Evolutionary conservation across 2,113 vertebrate genomes (phyloP).

Genomic region (Oreochromis niloticus): DNA sequence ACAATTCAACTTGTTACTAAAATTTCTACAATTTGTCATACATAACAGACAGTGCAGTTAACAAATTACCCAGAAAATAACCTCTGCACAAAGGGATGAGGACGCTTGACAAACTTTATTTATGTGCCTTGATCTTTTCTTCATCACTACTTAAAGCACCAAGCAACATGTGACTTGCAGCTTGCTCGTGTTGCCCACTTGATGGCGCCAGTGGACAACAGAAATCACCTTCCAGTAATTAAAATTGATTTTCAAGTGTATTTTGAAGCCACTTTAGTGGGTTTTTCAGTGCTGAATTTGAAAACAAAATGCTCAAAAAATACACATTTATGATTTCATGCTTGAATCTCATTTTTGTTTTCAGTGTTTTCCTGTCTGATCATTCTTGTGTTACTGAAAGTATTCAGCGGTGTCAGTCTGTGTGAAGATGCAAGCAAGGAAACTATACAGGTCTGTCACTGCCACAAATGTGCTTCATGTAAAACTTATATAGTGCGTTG

Average conservation of each 20-base stretch:
- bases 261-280: not conserved
- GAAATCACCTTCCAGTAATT: not conserved
- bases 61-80: not conserved
- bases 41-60: too few species aligned
- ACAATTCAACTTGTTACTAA: not conserved
- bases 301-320: not conserved
- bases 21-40: too few species aligned
- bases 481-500: not conserved
- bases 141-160: not conserved
- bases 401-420: not conserved
- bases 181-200: not conserved
- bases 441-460: not conserved
- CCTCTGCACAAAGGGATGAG: not conserved
- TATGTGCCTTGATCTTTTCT: not conserved
- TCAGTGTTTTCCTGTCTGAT: not conserved
- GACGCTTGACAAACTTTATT: not conserved
- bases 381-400: not conserved
- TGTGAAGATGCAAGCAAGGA: not conserved
- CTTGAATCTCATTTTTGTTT: not conserved
- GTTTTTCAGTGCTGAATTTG: not conserved
- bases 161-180: not conserved
- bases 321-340: not conserved
- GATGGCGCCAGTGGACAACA: constrained; percentile 2
- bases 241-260: not conserved
- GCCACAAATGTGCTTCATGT: not conserved